Evolutionary conservation across 2,888 invertebrate genomes (phyloP).

Genomic region (Sinohyriopsis cumingii): DNA sequence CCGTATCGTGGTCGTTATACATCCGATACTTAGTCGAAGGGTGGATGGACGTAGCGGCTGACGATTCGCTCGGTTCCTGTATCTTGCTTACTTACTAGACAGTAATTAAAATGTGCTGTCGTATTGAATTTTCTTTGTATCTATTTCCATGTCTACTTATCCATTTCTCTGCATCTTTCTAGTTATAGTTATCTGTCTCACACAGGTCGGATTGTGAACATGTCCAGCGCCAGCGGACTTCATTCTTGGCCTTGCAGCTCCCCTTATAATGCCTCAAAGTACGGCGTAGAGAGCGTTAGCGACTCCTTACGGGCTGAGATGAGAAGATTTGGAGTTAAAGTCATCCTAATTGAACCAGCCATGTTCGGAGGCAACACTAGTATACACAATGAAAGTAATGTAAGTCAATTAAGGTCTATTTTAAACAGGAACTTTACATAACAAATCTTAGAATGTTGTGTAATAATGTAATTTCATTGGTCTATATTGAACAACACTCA

Average conservation of each 20-base stretch:
- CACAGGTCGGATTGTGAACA: slow-evolving; percentile 49
- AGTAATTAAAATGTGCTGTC: too few species aligned
- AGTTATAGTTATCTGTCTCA: neutral
- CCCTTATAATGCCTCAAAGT: slow-evolving; percentile 41
- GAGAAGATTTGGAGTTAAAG: slow-evolving; percentile 41
- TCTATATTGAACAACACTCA: too few species aligned
- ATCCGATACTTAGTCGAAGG: too few species aligned
- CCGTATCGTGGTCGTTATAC: too few species aligned
- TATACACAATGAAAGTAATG: slow-evolving; percentile 18
- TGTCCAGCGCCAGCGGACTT: slow-evolving; percentile 67
- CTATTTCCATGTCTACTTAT: neutral
- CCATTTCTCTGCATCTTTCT: neutral
- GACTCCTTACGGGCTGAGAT: slow-evolving; percentile 46
- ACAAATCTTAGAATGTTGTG: too few species aligned
- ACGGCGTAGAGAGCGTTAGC: slow-evolving; percentile 36
- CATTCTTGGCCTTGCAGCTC: slow-evolving; percentile 37
- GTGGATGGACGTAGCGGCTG: too few species aligned
- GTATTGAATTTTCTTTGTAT: too few species aligned
- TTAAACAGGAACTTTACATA: too few species aligned
- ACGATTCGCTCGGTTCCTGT: too few species aligned
- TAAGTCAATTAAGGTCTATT: slow-evolving; percentile 8
- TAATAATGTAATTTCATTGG: too few species aligned
- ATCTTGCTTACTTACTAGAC: too few species aligned
- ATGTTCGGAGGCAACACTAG: slow-evolving; percentile 66
- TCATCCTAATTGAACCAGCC: slow-evolving; percentile 41